A percentile compares a stretch with the other conserved stretches of the same genome.
Evolutionary conservation across 2,888 invertebrate species (phyloP).

Genomic region (Trachelus iudaicus): DNA sequence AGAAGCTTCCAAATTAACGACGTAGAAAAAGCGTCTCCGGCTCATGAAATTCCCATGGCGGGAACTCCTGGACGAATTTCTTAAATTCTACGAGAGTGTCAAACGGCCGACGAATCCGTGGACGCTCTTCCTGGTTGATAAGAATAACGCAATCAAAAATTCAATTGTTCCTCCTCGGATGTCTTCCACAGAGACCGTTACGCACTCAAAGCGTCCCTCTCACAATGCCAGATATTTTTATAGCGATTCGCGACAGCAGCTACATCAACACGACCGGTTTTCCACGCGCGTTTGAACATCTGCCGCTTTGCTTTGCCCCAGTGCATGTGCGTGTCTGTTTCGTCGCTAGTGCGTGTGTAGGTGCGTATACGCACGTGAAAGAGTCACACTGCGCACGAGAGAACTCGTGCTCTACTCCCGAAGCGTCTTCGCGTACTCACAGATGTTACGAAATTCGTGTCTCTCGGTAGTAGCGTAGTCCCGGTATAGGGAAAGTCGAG

Average conservation of each 20-base stretch:
- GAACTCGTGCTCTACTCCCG: neutral
- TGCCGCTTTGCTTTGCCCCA: constrained; percentile 52
- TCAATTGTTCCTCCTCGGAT: neutral
- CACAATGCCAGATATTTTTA: constrained; percentile 65
- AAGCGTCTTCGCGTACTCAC: neutral
- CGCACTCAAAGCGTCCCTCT: constrained; percentile 32
- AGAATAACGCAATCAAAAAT: constrained; percentile 1
- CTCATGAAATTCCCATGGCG: neutral
- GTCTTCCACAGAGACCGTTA: constrained; percentile 35
- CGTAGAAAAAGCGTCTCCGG: neutral
- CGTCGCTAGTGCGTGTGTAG: neutral
- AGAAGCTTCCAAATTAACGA: neutral
- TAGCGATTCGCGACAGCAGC: constrained; percentile 65
- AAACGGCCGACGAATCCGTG: neutral
- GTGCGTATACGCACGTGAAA: neutral
- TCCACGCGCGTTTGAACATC: constrained; percentile 60
- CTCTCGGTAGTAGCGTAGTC: neutral
- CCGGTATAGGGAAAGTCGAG: neutral
- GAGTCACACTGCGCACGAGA: neutral
- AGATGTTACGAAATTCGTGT: neutral
- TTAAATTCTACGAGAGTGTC: neutral
- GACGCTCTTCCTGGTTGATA: neutral
- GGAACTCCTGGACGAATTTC: neutral
- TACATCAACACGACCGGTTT: constrained; percentile 66
- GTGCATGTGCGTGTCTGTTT: constrained; percentile 16